Conservation (phyloP, 2,113 vertebrate species). For the Passer montanus region DNA sequence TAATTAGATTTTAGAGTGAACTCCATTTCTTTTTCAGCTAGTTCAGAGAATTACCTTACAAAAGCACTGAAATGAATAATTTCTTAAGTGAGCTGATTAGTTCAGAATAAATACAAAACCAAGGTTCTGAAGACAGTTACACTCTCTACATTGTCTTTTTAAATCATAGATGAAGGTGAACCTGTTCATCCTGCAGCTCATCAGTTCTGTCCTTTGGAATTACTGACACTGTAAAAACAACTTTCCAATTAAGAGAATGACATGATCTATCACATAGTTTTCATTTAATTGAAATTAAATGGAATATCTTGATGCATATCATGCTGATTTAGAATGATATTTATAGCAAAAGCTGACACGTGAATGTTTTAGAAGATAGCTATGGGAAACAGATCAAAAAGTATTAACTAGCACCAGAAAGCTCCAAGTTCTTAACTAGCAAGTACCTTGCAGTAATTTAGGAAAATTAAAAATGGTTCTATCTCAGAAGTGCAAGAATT, state of each 20-base stretch:
- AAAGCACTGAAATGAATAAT: background rate
- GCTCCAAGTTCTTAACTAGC: background rate
- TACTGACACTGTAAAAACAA: conserved; percentile 9
- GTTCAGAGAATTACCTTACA: background rate
- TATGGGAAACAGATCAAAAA: background rate
- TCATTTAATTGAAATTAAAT: conserved; percentile 50
- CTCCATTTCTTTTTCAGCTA: background rate
- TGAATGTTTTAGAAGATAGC: background rate
- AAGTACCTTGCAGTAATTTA: background rate
- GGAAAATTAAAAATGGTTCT: background rate
- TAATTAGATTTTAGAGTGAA: background rate
- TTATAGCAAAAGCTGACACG: background rate
- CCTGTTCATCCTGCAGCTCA: background rate
- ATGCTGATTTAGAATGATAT: conserved; percentile 23
- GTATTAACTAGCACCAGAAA: background rate
- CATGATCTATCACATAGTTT: conserved; percentile 40
- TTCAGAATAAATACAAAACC: background rate
- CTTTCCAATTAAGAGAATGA: conserved; percentile 33
- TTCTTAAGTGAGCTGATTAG: background rate
- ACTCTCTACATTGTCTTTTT: background rate
- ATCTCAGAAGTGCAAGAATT: background rate
- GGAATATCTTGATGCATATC: conserved; percentile 6
- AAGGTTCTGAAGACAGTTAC: background rate
- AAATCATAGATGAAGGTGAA: conserved; percentile 26
- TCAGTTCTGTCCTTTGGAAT: conserved; percentile 3